Evolutionary conservation across 2,797 vertebrate genomes (phyloP).

Genomic region (Lepilemur ruficaudatus): DNA sequence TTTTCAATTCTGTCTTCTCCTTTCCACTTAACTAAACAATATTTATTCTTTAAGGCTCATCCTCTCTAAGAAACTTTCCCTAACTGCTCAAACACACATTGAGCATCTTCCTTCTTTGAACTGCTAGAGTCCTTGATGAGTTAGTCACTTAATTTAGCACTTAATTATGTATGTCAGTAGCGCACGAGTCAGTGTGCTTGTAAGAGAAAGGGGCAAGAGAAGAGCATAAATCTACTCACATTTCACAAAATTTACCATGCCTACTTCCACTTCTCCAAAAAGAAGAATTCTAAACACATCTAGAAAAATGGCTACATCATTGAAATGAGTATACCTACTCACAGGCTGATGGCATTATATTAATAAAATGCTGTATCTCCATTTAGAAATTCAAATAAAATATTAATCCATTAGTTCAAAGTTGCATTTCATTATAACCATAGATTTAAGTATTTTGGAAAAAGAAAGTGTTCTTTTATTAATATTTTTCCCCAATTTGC

Average conservation of each 20-base stretch:
- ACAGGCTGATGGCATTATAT: neutral
- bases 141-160: neutral
- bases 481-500: neutral
- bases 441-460: neutral
- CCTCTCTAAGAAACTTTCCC: neutral
- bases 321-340: neutral
- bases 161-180: neutral
- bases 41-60: neutral
- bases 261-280: neutral
- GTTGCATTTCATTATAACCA: neutral
- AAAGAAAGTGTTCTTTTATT: neutral
- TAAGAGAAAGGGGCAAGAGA: neutral
- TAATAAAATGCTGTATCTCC: neutral
- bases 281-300: neutral
- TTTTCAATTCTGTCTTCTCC: neutral
- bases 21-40: neutral
- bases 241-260: neutral
- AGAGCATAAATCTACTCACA: neutral
- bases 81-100: neutral
- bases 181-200: neutral
- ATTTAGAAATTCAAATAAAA: neutral
- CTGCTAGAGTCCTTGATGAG: neutral
- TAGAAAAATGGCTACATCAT: neutral
- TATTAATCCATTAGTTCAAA: neutral
- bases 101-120: neutral